A percentile compares a stretch with the other conserved stretches of the same genome.
phyloP scores from a whole-genome alignment of 2,797 vertebrate species.

The Urocyon cinereoargenteus region DNA sequence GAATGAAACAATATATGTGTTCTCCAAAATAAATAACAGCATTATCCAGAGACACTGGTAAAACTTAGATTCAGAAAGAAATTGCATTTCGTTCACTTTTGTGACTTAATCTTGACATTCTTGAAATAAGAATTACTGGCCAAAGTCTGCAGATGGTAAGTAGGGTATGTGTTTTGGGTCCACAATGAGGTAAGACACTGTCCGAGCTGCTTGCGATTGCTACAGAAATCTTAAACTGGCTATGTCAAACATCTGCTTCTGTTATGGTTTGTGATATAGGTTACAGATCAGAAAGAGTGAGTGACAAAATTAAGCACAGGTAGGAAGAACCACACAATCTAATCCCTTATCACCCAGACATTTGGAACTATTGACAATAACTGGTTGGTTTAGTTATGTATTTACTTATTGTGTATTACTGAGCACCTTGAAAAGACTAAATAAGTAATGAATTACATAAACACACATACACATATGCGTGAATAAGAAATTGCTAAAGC shows the following conservation, averaged over 20 bases:
- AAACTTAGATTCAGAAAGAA: neutral
- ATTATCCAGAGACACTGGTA: neutral
- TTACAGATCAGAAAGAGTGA: conserved; percentile 58
- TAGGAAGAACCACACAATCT: neutral
- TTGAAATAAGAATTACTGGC: neutral
- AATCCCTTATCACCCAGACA: neutral
- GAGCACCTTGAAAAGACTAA: neutral
- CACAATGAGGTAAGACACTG: neutral
- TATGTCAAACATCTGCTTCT: conserved; percentile 5
- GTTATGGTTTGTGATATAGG: neutral
- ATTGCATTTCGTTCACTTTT: neutral
- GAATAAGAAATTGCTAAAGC: neutral
- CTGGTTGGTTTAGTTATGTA: neutral
- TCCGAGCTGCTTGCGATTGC: conserved; percentile 2
- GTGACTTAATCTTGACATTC: neutral
- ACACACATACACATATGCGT: neutral
- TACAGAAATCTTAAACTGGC: neutral
- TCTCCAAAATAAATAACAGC: conserved; percentile 33
- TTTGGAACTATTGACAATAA: neutral
- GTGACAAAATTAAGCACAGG: neutral
- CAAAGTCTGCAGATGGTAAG: neutral
- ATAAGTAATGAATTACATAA: conserved; percentile 9
- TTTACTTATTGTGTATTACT: neutral
- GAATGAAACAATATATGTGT: neutral
- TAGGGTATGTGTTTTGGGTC: neutral